Base-by-base conservation (phyloP, 2,888 invertebrate genomes). In the Rhodophaea formosa region DNA sequence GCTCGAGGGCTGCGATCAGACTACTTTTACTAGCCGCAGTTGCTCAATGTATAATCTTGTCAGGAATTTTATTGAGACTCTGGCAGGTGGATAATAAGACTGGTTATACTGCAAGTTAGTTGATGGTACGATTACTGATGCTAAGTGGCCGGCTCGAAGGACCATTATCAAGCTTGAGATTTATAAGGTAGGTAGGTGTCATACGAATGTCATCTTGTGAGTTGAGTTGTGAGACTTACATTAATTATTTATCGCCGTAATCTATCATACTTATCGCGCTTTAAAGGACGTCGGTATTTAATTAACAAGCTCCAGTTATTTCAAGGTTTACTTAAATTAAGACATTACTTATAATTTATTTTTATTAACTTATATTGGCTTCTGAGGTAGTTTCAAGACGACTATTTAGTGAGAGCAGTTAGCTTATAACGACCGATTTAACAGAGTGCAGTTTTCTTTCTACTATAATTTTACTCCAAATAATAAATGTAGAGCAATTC, bases 1-100 rank as follows among this genome's bases (percentile, higher is more conserved):
- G 76, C 63, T 43, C 61, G 56, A 49, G 69, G 69, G 70, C 69
- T 66, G 62, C 65, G 58, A 56, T 56, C 47, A 67, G 71, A 76
- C 73, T 76, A 77, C 80, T 80, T 77, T 81, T 79, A 81, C 80
- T 79, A 70, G 59, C 74, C 76, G 67, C 71, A 70, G 58, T 75
- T 77, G 67, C 71, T 66, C 70, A 70, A 77, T 71, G 46, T 51
- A 10, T 56, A 56, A 47, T 47, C 56, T 39, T 3, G 23, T 42
- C 15, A 46, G 56, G 56, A 56, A 56, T 56, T 56, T 43, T 56
- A 49, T 49, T 42, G 23, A 42, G 12, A 15, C 16, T 7, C 44
- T n/a, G 8, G 30, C 56, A 56, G 56, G 56, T 56, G 49, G 30
- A 29, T 29, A 14, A 43, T 39, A 15, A n/a, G 16, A 35, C 49